Evolutionary conservation across 2,797 vertebrate genomes (phyloP).

Genomic region (Onychomys arenicola): DNA sequence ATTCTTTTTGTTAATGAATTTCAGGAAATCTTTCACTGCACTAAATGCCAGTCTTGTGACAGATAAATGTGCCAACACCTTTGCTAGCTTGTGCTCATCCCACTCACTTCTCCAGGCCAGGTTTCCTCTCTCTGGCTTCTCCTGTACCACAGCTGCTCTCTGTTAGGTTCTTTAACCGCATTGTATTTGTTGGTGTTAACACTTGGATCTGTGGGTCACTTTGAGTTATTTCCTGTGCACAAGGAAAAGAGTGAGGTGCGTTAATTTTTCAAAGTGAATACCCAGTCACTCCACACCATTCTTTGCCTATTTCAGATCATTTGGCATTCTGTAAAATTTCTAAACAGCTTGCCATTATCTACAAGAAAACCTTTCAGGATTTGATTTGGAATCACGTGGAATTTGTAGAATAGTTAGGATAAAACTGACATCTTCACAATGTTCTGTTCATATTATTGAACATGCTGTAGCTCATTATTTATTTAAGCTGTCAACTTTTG

Average conservation of each 20-base stretch:
- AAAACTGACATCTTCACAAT: not conserved
- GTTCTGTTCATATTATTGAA: not conserved
- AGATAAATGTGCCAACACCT: not conserved
- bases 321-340: not conserved
- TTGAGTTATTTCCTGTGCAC: not conserved
- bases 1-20: not conserved
- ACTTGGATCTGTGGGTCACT: not conserved
- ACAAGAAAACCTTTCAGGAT: not conserved
- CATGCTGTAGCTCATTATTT: not conserved
- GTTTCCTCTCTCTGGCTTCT: not conserved
- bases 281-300: not conserved
- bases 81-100: not conserved
- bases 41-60: not conserved
- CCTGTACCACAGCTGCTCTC: not conserved
- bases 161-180: not conserved
- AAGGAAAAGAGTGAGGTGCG: not conserved
- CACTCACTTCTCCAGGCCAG: not conserved
- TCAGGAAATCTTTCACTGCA: not conserved
- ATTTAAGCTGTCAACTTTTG: not conserved
- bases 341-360: not conserved
- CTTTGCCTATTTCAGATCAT: not conserved
- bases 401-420: not conserved
- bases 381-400: not conserved
- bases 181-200: not conserved
- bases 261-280: not conserved